Evolutionary conservation across 2,797 vertebrate species (phyloP), one percentile per base, ranked within the genome.

Genomic region (Lemur catta): DNA sequence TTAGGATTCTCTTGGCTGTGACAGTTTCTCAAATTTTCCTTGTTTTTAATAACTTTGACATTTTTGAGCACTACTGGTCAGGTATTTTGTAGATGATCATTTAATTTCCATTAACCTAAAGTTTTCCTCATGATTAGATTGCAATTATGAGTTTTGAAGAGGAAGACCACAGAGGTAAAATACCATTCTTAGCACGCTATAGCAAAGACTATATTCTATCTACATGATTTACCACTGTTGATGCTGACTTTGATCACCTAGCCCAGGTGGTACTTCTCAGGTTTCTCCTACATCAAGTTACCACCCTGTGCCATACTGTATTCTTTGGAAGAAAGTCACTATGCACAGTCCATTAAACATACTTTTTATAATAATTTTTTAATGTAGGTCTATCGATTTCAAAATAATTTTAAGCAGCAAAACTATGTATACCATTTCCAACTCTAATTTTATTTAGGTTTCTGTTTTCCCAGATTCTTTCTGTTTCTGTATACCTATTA

Each of bases 261-360:
- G 7, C 8, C 82, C 14, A 48, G 10, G 15, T 41, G 26, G 7
- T 86, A 11, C 26, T 65, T 63, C 15, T 46, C 1, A 65, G 28
- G 33, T 24, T 67, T 90, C n/a, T 67, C 10, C 7, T 78, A 4
- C 35, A 63, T 30, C 28, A 22, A 26, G 22, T 76, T 76, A 46
- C 13, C 3, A 9, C 50, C 2, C 0, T 4, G 4, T 28, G 13
- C 20, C 3, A 8, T 65, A 33, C 52, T 15, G 4, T 61, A 61
- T 4, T 48, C 28, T 71, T n/a, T 75, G 20, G 38, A 63, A 46
- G 15, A 76, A 79, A 79, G 22, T 82, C 52, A 48, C 14, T 52
- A n/a, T 71, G 26, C 22, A 55, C 14, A n/a, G 28, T 12, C 8
- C 15, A 48, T 82, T 72, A 69, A 63, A 41, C 38, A 41, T n/a